Evolutionary conservation across 2,113 vertebrate genomes (phyloP), one percentile per base, ranked within the genome.

Genomic region (Pedetes capensis): DNA sequence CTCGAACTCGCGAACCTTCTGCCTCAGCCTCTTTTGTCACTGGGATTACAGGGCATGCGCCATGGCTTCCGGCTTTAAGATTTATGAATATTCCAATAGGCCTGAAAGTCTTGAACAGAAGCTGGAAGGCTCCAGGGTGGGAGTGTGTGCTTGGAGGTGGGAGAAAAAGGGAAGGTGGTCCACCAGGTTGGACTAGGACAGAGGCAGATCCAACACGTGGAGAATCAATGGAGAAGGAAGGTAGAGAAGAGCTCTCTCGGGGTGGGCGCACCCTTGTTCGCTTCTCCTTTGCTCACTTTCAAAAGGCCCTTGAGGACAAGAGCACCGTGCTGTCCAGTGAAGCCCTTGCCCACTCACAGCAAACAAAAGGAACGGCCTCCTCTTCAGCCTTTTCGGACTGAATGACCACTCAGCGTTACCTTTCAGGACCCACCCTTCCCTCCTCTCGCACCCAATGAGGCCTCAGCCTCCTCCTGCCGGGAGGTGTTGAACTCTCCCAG

Each of bases 341-440:
- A 44, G 22, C 34, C 27, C 57, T 32, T 5, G 9, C 17, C 37
- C 32, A 23, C 8, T 17, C 18, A 1, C 4, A 0, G 79, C 81
- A 82, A 78, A 97, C 97, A 97, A 97, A 96, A 76, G 32, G 17
- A 59, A 37, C 7, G 2, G 37, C 66, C 49, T 68, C 63, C 25
- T 1, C 57, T 14, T 32, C 32, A 9, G 22, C 29, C 63, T 55
- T 14, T 12, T 32, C 1, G 3, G 39, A 39, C 25, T 25, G 49
- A 92, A 78, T 1, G 80, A 75, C 42, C 29, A 27, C 51, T 44
- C 29, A 0, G 80, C 47, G 9, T 57, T 32, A 97, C 96, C 94
- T 96, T 83, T 25, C 2, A 66, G 83, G 51, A 87, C 25, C 66
- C 79, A 89, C 94, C 93, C 92, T 81, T 63, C 37, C 57, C 55